Conservation (phyloP, 2,888 invertebrate species). For the Adela reaumurella region DNA sequence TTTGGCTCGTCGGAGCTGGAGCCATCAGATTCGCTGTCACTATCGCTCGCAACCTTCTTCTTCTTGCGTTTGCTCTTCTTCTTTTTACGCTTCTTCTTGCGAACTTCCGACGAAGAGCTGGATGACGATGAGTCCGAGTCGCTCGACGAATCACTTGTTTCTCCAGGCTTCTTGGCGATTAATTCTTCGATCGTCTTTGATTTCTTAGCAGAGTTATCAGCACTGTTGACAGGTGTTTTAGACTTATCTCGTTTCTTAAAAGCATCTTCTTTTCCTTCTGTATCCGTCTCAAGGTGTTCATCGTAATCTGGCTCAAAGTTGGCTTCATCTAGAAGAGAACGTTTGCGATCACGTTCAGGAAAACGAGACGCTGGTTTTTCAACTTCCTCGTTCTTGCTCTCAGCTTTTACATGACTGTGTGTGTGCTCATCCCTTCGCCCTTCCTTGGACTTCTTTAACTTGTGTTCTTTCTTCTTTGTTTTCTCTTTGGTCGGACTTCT, state of each 20-base stretch:
- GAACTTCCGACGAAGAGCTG: slow-evolving; percentile 48
- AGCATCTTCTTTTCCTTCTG: slow-evolving; percentile 56
- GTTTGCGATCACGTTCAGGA: slow-evolving; percentile 55
- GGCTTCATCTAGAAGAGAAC: slow-evolving; percentile 67
- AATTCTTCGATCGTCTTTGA: slow-evolving; percentile 20
- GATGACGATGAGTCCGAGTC: slow-evolving; percentile 49
- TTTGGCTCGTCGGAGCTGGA: slow-evolving; percentile 63
- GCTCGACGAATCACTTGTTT: slow-evolving; percentile 39
- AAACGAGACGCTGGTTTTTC: slow-evolving; percentile 18
- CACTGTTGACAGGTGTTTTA: too few species aligned
- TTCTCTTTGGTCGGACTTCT: slow-evolving; percentile 22
- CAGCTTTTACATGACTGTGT: too few species aligned
- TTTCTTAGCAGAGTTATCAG: slow-evolving; percentile 45
- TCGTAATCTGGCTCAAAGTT: slow-evolving; percentile 75
- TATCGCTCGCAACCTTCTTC: slow-evolving; percentile 59
- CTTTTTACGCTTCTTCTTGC: slow-evolving; percentile 61
- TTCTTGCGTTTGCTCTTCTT: slow-evolving; percentile 60
- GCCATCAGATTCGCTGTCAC: slow-evolving; percentile 62
- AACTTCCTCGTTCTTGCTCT: slow-evolving; percentile 16
- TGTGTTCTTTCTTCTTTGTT: slow-evolving; percentile 24
- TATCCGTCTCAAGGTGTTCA: slow-evolving; percentile 57
- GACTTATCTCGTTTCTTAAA: slow-evolving; percentile 31
- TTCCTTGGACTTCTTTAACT: slow-evolving; percentile 23
- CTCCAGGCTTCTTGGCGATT: too few species aligned
- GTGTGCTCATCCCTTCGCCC: slow-evolving; percentile 14